Evolutionary conservation across 2,113 vertebrate genomes (phyloP).

Genomic region (Pterocles burchelli): DNA sequence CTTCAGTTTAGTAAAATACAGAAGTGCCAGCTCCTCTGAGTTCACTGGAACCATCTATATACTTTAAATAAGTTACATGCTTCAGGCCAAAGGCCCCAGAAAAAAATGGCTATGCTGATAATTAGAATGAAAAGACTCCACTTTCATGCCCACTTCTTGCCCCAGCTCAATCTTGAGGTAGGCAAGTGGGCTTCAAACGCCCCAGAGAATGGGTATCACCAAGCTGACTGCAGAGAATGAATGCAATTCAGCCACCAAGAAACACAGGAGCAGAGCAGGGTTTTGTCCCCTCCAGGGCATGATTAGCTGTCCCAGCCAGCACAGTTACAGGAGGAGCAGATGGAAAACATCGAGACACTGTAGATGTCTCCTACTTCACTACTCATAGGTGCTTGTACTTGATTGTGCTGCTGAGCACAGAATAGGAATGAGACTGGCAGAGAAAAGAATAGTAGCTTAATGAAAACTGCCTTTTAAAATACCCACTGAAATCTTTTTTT

Average conservation of each 20-base stretch:
- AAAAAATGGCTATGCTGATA: fast-evolving
- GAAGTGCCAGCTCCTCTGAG: not conserved
- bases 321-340: not conserved
- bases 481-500: not conserved
- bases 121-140: not conserved
- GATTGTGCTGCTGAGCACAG: not conserved
- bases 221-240: not conserved
- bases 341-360: fast-evolving
- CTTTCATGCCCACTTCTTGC: not conserved
- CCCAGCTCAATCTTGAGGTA: not conserved
- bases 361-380: not conserved
- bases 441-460: conserved; percentile 5
- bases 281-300: not conserved
- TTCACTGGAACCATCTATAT: not conserved
- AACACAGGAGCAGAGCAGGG: not conserved
- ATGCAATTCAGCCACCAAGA: not conserved
- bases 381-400: not conserved
- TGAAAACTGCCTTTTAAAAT: conserved; percentile 14
- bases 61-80: not conserved
- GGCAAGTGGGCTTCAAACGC: fast-evolving
- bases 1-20: not conserved
- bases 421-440: not conserved
- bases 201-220: fast-evolving
- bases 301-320: not conserved
- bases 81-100: not conserved